Conservation (phyloP, 2,113 vertebrate genomes). For the Proteles cristata region DNA sequence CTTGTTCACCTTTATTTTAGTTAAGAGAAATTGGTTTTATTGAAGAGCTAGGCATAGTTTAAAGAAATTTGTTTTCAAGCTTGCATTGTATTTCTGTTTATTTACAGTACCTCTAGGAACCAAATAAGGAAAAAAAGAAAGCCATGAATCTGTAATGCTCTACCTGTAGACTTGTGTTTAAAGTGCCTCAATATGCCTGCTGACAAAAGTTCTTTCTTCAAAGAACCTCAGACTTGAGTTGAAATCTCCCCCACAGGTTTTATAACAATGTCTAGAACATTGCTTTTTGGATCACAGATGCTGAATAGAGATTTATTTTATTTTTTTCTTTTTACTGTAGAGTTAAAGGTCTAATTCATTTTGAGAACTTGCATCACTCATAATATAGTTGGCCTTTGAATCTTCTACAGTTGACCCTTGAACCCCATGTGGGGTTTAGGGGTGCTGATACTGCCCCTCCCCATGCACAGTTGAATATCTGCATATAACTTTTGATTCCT, state of each 20-base stretch:
- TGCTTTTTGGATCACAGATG: background rate
- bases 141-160: background rate
- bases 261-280: conserved; percentile 15
- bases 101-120: background rate
- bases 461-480: background rate
- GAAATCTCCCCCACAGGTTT: conserved; percentile 19
- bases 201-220: background rate
- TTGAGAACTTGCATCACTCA: background rate
- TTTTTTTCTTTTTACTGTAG: background rate
- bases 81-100: background rate
- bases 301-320: background rate
- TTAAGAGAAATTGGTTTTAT: conserved; percentile 30
- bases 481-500: background rate
- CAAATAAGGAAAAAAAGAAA: conserved; percentile 29
- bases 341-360: background rate
- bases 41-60: background rate
- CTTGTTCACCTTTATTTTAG: background rate
- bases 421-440: background rate
- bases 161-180: background rate
- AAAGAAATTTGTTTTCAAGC: background rate
- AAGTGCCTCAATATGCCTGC: background rate
- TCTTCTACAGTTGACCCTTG: background rate
- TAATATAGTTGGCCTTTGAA: background rate
- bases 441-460: background rate
- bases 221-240: background rate